phyloP scores from a whole-genome alignment of 2,797 vertebrate genomes.

The Fistularia commersonii region DNA sequence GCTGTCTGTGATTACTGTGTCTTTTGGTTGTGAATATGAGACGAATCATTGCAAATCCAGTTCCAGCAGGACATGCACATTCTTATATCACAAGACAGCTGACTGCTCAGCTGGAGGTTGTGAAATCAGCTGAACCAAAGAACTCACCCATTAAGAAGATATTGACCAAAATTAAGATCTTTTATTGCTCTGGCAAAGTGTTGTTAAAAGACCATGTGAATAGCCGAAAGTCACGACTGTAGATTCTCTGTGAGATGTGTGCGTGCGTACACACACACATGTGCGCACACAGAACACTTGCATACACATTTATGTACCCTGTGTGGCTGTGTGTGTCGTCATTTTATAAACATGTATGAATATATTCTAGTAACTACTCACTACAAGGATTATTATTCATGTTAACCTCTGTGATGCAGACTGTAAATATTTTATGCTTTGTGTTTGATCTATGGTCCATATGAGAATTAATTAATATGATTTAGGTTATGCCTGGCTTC shows the following conservation, averaged over 20 bases:
- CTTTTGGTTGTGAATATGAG: neutral
- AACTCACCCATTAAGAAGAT: constrained; percentile 58
- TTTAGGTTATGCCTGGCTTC: constrained; percentile 72
- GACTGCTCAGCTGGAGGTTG: constrained; percentile 34
- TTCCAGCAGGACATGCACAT: too few species aligned
- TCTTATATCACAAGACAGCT: too few species aligned
- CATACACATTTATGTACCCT: constrained; percentile 40
- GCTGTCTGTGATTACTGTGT: too few species aligned
- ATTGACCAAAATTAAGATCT: constrained; percentile 62
- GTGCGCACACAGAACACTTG: too few species aligned
- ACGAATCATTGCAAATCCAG: too few species aligned
- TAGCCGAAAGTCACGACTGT: constrained; percentile 67
- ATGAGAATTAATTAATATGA: constrained; percentile 68
- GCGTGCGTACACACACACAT: constrained; percentile 12
- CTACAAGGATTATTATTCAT: constrained; percentile 58
- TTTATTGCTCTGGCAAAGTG: constrained; percentile 58
- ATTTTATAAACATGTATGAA: constrained; percentile 77
- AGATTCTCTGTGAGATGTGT: constrained; percentile 66
- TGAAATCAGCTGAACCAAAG: constrained; percentile 73
- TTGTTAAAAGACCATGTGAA: constrained; percentile 58
- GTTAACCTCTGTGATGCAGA: constrained; percentile 70
- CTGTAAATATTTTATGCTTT: constrained; percentile 73
- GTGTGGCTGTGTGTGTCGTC: constrained; percentile 70
- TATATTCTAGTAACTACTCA: constrained; percentile 73
- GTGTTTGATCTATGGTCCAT: constrained; percentile 72